Percentiles rank a stretch among this genome's conserved stretches.
These are phyloP conservation scores for Cephus spinipes DNA, from an alignment of 2,888 invertebrate species.

Conservation along the genomic window DNA sequence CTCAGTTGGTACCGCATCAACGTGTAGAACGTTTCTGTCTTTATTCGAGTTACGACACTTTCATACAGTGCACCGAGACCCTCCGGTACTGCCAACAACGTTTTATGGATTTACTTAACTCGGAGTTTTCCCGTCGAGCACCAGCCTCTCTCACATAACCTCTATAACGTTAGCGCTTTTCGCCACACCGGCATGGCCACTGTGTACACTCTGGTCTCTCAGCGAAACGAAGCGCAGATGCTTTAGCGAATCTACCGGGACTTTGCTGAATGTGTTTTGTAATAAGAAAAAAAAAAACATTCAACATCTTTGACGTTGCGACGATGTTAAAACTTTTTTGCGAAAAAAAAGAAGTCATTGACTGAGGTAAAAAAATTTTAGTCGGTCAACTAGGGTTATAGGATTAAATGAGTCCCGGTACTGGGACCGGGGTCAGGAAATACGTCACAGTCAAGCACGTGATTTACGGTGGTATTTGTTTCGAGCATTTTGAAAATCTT, in stretches of 20 bases:
- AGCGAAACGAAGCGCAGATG: neutral
- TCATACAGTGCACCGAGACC: neutral
- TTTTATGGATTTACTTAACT: constrained; percentile 3
- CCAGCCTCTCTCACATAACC: neutral
- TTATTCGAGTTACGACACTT: constrained; percentile 4
- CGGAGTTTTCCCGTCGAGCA: neutral
- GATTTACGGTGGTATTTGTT: neutral
- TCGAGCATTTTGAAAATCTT: neutral
- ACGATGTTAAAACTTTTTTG: neutral
- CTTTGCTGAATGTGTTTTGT: neutral
- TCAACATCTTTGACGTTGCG: neutral
- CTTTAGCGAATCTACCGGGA: neutral
- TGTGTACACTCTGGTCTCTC: neutral
- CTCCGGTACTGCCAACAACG: neutral
- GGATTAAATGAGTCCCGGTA: neutral
- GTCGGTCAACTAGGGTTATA: neutral
- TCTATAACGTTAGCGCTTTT: neutral
- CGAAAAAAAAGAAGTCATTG: neutral
- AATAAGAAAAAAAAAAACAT: neutral
- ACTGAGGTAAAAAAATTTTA: neutral
- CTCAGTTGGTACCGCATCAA: neutral
- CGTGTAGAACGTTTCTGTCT: constrained; percentile 5
- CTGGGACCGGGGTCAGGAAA: neutral
- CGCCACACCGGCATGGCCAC: neutral
- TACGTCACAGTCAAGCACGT: neutral